These are phyloP conservation scores for Pteropus alecto DNA, from an alignment of 2,113 vertebrate genomes.

Conservation along the genomic window DNA sequence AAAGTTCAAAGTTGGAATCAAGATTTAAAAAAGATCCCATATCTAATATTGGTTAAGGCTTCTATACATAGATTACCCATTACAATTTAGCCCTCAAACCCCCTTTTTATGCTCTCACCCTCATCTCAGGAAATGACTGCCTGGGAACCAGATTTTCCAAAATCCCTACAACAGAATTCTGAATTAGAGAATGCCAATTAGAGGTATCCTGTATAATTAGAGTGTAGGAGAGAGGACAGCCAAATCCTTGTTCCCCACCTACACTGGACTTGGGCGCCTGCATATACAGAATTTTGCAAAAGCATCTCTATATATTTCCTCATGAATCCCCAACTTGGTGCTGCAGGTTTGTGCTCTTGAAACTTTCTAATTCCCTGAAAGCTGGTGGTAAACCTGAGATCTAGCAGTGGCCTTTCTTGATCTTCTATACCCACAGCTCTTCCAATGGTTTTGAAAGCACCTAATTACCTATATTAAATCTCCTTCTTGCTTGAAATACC, in stretches of 20 bases:
- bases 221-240: not conserved
- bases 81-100: not conserved
- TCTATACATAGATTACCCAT: not conserved
- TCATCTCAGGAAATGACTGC: not conserved
- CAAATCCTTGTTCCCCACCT: not conserved
- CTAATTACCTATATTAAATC: not conserved
- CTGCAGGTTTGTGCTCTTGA: not conserved
- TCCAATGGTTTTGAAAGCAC: not conserved
- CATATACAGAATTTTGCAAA: not conserved
- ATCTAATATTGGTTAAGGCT: not conserved
- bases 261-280: not conserved
- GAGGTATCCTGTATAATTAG: not conserved
- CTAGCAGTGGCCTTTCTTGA: not conserved
- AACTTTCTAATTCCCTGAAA: not conserved
- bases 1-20: conserved; percentile 8
- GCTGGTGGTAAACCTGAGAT: not conserved
- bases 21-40: not conserved
- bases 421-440: not conserved
- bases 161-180: not conserved
- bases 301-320: not conserved
- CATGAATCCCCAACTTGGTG: not conserved
- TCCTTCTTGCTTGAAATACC: not conserved
- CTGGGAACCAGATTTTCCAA: not conserved
- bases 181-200: not conserved
- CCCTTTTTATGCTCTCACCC: not conserved